Conservation (phyloP, 2,888 invertebrate genomes). For the Petrolisthes manimaculis region DNA sequence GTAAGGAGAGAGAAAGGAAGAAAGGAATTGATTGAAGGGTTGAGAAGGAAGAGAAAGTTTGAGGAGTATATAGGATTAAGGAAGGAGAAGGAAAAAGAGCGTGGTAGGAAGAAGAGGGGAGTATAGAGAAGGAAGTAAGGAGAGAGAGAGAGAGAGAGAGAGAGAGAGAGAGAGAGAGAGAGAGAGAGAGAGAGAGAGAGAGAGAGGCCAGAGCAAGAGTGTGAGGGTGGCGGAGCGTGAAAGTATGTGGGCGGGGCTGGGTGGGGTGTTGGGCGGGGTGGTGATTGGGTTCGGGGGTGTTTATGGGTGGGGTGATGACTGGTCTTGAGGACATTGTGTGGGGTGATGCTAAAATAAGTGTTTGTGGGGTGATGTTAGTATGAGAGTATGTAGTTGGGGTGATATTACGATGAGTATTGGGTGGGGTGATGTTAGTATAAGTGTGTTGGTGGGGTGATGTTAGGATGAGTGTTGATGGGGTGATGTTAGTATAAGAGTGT, state of each 20-base stretch:
- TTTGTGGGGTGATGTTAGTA: not conserved
- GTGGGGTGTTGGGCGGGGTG: not conserved
- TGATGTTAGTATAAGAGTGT: not conserved
- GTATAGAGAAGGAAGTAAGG: not conserved
- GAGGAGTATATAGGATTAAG: not conserved
- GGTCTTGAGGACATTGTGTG: not conserved
- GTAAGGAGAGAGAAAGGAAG: too few relatives aligned
- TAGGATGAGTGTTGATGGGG: not conserved
- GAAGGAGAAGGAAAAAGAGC: not conserved
- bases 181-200: not conserved
- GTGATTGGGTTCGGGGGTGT: not conserved
- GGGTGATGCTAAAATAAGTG: not conserved
- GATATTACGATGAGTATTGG: not conserved
- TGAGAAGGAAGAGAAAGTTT: not conserved
- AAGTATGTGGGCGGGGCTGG: not conserved
- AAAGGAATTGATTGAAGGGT: not conserved
- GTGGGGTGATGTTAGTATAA: not conserved
- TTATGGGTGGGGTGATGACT: not conserved
- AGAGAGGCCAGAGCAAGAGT: not conserved
- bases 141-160: not conserved
- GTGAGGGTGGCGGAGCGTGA: not conserved
- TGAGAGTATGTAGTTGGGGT: not conserved
- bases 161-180: not conserved
- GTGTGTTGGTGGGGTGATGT: not conserved
- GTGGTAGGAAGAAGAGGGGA: not conserved